phyloP scores from a whole-genome alignment of 64 coral and sea anemone species.

The Pocillopora damicornis region DNA sequence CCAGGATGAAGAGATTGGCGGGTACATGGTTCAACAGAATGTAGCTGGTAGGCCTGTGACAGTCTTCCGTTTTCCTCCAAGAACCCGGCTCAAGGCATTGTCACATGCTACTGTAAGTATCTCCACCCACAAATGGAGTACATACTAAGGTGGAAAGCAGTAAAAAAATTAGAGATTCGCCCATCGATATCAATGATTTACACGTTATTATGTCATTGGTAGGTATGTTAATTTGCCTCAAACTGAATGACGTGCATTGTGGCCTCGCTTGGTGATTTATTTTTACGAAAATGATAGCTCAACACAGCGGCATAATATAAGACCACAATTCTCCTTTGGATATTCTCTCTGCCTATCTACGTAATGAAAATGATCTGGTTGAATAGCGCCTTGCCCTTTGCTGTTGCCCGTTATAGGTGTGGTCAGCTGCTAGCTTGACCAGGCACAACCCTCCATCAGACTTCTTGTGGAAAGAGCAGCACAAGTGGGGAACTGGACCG shows the following conservation, averaged over 20 bases:
- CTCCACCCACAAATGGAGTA: too few relatives aligned
- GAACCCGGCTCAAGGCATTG: slow-evolving; percentile 86
- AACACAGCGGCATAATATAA: too few relatives aligned
- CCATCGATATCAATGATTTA: too few relatives aligned
- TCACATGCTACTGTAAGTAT: slow-evolving; percentile 81
- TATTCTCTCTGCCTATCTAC: not conserved
- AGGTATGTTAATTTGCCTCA: too few relatives aligned
- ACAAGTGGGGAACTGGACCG: slow-evolving; percentile 98
- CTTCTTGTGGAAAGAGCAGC: slow-evolving; percentile 98
- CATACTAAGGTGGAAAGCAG: too few relatives aligned
- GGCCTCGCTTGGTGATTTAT: too few relatives aligned
- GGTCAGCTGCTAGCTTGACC: slow-evolving; percentile 78
- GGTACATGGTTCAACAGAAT: slow-evolving; percentile 96
- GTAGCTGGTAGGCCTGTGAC: slow-evolving; percentile 95
- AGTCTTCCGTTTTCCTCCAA: slow-evolving; percentile 96
- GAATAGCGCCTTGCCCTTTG: not conserved
- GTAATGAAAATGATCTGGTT: not conserved
- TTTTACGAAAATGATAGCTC: too few relatives aligned
- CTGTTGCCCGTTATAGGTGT: slow-evolving; percentile 35
- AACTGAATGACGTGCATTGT: too few relatives aligned
- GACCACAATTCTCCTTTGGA: not conserved
- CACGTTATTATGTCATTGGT: too few relatives aligned
- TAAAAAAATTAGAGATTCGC: too few relatives aligned
- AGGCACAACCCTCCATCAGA: slow-evolving; percentile 97
- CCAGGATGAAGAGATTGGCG: slow-evolving; percentile 97